Base-by-base conservation (phyloP, 1,140 invertebrate genomes). In the Catajapyx aquilonaris region DNA sequence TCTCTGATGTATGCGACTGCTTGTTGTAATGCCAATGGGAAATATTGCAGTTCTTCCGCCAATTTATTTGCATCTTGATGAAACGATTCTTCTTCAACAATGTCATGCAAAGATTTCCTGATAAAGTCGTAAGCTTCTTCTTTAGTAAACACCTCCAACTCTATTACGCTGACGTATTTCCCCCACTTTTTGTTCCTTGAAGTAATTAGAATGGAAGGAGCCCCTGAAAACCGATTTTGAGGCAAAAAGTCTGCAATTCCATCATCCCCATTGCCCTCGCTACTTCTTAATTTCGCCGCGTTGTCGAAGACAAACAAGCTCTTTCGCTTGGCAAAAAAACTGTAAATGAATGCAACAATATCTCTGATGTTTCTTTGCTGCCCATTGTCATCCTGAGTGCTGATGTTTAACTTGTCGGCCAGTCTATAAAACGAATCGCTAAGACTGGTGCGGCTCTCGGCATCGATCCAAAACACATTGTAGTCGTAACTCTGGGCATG, bases 271-370 rank as follows among this genome's bases (percentile, higher is more conserved):
- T 42, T n/a, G n/a, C n/a, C 40, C 3, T 31, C 41, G 5, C 15
- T 10, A 18, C 4, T 40, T 42, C 40, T 40, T 35, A 42, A 45
- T 25, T 39, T 39, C 34, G 40, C 31, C 34, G 44, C 47, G 34
- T 48, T 48, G 37, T 48, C 47, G 40, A 48, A 48, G 30, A 48
- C 39, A 28, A 48, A 48, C 18, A 48, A 44, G 30, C 46, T 33
- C 20, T 33, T 45, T 20, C 35, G 20, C 15, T 44, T 37, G 4
- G 28, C 13, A 23, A 48, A 48, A 23, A 21, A 47, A 15, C 19
- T 34, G 37, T 48, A 48, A 2, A 46, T 35, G 34, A 44, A 41
- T 37, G 34, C 35, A 28, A 47, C 30, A 17, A 45, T 43, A 13
- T 23, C 2, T 31, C 20, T 20, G 33, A 46, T 39, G 5, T 31